Evolutionary conservation across 2,113 vertebrate species (phyloP), one percentile per base, ranked within the genome.

Genomic region (Apeltes quadracus): DNA sequence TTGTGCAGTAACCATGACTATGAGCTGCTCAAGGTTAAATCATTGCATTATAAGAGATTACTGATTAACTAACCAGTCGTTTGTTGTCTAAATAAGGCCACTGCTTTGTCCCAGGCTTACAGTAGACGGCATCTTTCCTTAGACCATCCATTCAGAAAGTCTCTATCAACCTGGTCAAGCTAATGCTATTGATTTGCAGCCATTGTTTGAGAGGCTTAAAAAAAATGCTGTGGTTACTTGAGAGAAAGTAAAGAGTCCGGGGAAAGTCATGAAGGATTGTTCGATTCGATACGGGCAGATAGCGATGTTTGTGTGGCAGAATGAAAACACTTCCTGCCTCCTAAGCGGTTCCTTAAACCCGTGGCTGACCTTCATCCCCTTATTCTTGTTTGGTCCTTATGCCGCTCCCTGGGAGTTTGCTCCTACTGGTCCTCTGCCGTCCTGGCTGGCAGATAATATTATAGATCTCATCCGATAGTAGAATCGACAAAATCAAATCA

Each of bases 191-290:
- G 82, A 87, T 90, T 88, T 77, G 14, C 64, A 72, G 57, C 43
- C 41, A 27, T 68, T 80, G 56, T 87, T 85, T 84, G 22, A 68
- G 73, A 68, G 51, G 44, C 63, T 15, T 50, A 76, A 81, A 82
- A 87, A 81, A 82, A 87, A 85, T 69, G 72, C 75, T 79, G 76
- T 68, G 75, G 74, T 70, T 81, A 68, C 58, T 85, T 80, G 39
- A 75, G 69, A 76, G 65, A 87, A 78, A 76, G 66, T 75, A 58
- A 83, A 74, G 75, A 73, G 64, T 61, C 51, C 11, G 57, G 64
- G 20, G 51, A 32, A 54, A 63, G 11, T 48, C 82, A 13, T 51
- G 27, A 78, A 83, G 78, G 72, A 69, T 69, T 72, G 72, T 54
- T 81, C 85, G 75, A 85, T 86, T 76, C 62, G 63, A 82, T 80